phyloP scores from a whole-genome alignment of 2,797 vertebrate genomes.

The Spinus pinus region DNA sequence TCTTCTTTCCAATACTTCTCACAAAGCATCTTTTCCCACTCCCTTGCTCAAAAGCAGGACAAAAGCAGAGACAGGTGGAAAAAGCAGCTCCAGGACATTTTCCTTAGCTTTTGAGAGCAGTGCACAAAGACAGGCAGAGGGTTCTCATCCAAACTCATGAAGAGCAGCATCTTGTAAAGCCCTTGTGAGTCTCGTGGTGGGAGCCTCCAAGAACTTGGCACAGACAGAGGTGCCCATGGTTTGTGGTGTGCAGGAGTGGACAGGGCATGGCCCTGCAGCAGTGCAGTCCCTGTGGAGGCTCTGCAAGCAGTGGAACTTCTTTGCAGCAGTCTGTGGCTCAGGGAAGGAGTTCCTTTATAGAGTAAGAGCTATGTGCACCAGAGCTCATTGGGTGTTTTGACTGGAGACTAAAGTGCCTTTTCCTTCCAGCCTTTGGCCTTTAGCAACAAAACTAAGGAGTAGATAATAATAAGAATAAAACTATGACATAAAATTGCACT shows the following conservation, averaged over 20 bases:
- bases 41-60: not conserved
- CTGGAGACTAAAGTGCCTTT: not conserved
- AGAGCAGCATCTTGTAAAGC: not conserved
- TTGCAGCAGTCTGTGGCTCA: not conserved
- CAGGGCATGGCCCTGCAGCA: not conserved
- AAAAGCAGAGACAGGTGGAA: not conserved
- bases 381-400: not conserved
- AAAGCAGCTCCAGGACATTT: not conserved
- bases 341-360: not conserved
- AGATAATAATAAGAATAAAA: not conserved
- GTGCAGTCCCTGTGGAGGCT: not conserved
- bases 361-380: not conserved
- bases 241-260: not conserved
- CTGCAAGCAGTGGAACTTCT: not conserved
- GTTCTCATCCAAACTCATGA: not conserved
- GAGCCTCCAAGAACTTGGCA: not conserved
- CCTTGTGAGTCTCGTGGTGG: fast-evolving
- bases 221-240: not conserved
- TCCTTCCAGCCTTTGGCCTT: not conserved
- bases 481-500: not conserved
- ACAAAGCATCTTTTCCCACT: not conserved
- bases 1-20: not conserved
- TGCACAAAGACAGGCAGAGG: not conserved
- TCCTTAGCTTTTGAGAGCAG: not conserved
- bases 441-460: not conserved